phyloP scores from a whole-genome alignment of 2,113 vertebrate species.

The Pelmatolapia mariae region DNA sequence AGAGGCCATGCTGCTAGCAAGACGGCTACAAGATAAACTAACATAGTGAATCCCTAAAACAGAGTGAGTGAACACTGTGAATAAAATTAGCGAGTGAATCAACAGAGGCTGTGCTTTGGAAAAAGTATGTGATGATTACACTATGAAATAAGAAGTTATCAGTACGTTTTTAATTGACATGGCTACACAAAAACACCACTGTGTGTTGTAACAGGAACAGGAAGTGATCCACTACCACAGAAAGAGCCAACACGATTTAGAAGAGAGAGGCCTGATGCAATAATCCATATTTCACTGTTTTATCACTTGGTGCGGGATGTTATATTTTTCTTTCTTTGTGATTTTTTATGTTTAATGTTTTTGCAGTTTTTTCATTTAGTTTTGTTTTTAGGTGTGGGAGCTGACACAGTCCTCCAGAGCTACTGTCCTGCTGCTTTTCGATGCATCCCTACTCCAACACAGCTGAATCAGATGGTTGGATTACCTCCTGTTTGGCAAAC shows the following conservation, averaged over 20 bases:
- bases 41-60: neutral
- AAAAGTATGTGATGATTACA: neutral
- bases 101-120: neutral
- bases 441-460: fast-evolving
- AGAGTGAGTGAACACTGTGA: neutral
- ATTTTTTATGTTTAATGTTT: neutral
- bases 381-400: neutral
- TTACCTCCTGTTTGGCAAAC: neutral
- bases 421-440: neutral
- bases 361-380: neutral
- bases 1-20: neutral
- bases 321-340: neutral
- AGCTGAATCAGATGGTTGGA: neutral
- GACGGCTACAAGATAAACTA: neutral
- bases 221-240: neutral
- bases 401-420: neutral
- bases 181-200: neutral
- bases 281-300: neutral
- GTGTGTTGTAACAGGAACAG: neutral
- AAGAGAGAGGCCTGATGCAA: neutral
- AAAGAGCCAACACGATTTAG: neutral
- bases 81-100: too few species aligned
- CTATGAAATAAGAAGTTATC: fast-evolving
- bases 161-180: fast-evolving
- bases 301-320: fast-evolving